Evolutionary conservation across 1,140 invertebrate species (phyloP).

Genomic region (Helicorthomorpha holstii): DNA sequence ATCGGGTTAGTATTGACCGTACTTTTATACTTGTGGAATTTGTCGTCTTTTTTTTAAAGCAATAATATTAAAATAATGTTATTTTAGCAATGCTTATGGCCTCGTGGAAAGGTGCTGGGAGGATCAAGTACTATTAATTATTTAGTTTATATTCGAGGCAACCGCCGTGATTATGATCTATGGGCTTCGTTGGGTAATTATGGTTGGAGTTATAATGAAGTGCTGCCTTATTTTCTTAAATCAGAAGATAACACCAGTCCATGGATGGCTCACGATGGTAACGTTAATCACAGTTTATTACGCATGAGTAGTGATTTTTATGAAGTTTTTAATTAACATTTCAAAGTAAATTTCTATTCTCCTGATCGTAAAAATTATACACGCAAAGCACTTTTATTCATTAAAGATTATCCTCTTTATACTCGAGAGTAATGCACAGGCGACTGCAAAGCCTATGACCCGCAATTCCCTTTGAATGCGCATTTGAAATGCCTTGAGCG

Average conservation of each 20-base stretch:
- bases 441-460: too few species aligned
- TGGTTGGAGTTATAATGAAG: slow-evolving; percentile 76
- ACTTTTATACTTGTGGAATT: too few species aligned
- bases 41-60: too few species aligned
- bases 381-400: too few species aligned
- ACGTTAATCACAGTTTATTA: slow-evolving; percentile 21
- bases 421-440: too few species aligned
- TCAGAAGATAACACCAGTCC: slow-evolving; percentile 47
- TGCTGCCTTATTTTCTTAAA: slow-evolving; percentile 74
- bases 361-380: not conserved
- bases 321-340: not conserved
- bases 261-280: not conserved
- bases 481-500: too few species aligned
- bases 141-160: slow-evolving; percentile 88
- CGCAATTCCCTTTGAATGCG: too few species aligned
- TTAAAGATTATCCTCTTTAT: too few species aligned
- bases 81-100: slow-evolving; percentile 7
- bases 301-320: not conserved
- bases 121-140: slow-evolving; percentile 87
- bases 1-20: too few species aligned
- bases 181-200: slow-evolving; percentile 72
- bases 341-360: not conserved
- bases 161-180: slow-evolving; percentile 76
- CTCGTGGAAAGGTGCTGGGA: slow-evolving; percentile 24
- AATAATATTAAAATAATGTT: too few species aligned